Evolutionary conservation across 1,140 invertebrate species (phyloP), one percentile per base, ranked within the genome.

Genomic region (Habropoda laboriosa): DNA sequence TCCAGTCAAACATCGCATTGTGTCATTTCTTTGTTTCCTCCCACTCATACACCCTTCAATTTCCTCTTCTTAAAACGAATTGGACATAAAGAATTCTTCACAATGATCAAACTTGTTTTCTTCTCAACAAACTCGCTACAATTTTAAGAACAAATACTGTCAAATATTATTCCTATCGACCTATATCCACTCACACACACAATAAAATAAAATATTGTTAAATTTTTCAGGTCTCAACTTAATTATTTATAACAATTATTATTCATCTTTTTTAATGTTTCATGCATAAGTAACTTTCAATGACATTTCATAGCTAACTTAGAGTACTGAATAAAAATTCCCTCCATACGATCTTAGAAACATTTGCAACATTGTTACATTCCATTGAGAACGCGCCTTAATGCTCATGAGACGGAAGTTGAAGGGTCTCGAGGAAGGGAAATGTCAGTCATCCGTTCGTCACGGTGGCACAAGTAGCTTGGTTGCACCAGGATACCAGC

Each of bases 371-470:
- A 7, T 16, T 8, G 16, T 5, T 18, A 21, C n/a, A 10, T 32
- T 13, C 5, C 27, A 18, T 70, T 47, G 45, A 24, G 38, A 49
- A 51, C 0, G 8, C 6, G 0, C 21, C 47, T 66, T 83, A 32
- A 60, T 16, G 16, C 38, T 30, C n/a, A 21, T 40, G 32, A 6
- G 27, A 38, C 21, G 38, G 61, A 47, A 8, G 16, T 24, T 18
- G 32, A 42, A 51, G 47, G 27, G 38, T 74, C 61, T n/a, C 13
- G 6, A n/a, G 51, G 42, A 47, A 64, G 71, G 45, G n/a, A 72
- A 85, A 68, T 87, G 91, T 93, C 92, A 91, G 86, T 93, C 92
- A 93, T 91, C 89, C 87, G 91, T 93, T 91, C 91, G 91, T 93
- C 92, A 93, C 92, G 90, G 91, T 88, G 90, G 90, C 91, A 90